These are phyloP conservation scores for Pectinophora gossypiella DNA, from an alignment of 1,140 invertebrate genomes.

Conservation along the genomic window DNA sequence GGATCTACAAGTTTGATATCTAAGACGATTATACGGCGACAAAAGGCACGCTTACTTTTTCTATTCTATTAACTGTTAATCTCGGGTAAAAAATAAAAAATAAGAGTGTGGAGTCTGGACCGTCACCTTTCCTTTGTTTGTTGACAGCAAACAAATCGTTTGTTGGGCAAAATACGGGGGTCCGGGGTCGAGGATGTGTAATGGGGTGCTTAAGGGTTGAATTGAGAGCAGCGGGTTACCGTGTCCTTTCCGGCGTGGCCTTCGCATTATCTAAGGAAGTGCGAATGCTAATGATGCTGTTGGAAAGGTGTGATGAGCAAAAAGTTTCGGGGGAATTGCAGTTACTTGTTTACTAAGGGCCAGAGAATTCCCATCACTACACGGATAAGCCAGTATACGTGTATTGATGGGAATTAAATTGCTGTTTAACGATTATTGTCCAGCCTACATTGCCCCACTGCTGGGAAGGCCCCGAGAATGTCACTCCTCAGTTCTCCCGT, in stretches of 20 bases:
- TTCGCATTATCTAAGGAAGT: slow-evolving; percentile 41
- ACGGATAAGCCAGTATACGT: no score
- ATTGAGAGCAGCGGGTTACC: slow-evolving; percentile 57
- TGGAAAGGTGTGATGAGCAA: slow-evolving; percentile 30
- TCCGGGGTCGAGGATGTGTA: slow-evolving; percentile 37
- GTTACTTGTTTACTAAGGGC: no score
- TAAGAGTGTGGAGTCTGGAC: slow-evolving; percentile 24
- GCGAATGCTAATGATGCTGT: slow-evolving; percentile 27
- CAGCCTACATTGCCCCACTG: no score
- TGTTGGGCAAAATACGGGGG: slow-evolving; percentile 51
- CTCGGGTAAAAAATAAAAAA: slow-evolving; percentile 39
- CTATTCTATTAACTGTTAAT: slow-evolving; percentile 61
- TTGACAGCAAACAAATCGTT: slow-evolving; percentile 73
- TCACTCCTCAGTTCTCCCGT: no score
- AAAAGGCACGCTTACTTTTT: slow-evolving; percentile 54
- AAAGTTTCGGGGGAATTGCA: no score
- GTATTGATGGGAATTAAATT: no score
- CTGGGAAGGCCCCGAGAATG: no score
- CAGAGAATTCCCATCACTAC: no score
- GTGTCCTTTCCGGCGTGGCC: slow-evolving; percentile 56
- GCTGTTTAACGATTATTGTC: no score
- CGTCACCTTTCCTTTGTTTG: slow-evolving; percentile 67
- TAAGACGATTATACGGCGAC: slow-evolving; percentile 59
- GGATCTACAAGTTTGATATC: slow-evolving; percentile 48
- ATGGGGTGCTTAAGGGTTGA: slow-evolving; percentile 63